These are phyloP conservation scores for Hypocryptadius cinnamomeus DNA, from an alignment of 2,113 vertebrate species.

Conservation along the genomic window DNA sequence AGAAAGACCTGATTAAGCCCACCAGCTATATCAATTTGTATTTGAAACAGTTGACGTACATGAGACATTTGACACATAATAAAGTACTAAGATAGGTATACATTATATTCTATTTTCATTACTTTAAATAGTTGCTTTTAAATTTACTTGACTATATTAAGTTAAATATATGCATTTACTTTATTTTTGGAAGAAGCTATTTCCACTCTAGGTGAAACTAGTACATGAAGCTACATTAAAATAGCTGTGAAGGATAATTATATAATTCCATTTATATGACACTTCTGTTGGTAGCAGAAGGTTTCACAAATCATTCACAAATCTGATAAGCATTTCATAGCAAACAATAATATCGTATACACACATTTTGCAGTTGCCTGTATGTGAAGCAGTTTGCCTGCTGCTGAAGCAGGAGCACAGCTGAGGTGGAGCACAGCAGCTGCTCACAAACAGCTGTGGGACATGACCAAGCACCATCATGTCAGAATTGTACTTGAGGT, in stretches of 20 bases:
- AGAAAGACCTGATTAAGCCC: background rate
- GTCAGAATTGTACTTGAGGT: background rate
- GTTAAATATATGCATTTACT: background rate
- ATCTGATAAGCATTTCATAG: background rate
- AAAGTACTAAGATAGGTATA: background rate
- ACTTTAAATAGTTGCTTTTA: background rate
- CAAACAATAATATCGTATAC: background rate
- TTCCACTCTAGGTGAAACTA: background rate
- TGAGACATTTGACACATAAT: background rate
- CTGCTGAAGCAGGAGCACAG: background rate
- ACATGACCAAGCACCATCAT: background rate
- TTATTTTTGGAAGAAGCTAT: constrained; percentile 28
- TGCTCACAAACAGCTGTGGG: background rate
- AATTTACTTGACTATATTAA: background rate
- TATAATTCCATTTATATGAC: constrained; percentile 3
- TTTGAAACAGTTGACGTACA: background rate
- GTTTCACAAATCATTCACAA: constrained; percentile 10
- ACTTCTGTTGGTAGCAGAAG: background rate
- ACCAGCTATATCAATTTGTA: background rate
- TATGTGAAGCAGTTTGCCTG: background rate
- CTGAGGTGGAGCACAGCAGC: background rate
- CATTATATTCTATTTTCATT: background rate
- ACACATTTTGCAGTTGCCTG: background rate
- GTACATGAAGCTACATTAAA: background rate
- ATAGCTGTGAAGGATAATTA: constrained; percentile 23